Percentiles rank a stretch among this genome's conserved stretches.
phyloP scores from a whole-genome alignment of 2,797 vertebrate species.

The Galago senegalensis region DNA sequence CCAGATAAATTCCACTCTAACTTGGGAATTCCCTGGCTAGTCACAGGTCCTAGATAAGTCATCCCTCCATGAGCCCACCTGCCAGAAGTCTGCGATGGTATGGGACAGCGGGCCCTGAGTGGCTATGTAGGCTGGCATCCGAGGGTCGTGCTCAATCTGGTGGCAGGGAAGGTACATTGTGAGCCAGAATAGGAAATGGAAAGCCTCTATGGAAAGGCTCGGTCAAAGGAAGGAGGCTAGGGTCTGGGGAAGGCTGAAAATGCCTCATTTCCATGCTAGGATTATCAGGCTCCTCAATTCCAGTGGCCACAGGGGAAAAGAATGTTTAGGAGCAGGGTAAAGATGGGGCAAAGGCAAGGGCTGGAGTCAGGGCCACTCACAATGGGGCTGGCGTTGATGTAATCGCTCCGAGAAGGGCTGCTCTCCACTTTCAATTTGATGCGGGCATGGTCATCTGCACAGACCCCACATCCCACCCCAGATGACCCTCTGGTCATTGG shows the following conservation, averaged over 20 bases:
- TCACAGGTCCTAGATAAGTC: background rate
- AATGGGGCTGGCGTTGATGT: slow-evolving; percentile 97
- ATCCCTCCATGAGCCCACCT: slow-evolving; percentile 90
- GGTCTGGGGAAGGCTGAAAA: background rate
- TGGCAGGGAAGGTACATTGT: background rate
- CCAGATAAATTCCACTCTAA: background rate
- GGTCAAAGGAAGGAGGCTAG: background rate
- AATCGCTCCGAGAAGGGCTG: slow-evolving; percentile 95
- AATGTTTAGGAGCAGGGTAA: background rate
- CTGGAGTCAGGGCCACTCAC: slow-evolving; percentile 90
- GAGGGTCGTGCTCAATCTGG: slow-evolving; percentile 98
- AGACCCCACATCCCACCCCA: slow-evolving; percentile 44
- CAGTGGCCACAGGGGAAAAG: background rate
- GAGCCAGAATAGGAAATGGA: background rate
- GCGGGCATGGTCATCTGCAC: slow-evolving; percentile 95
- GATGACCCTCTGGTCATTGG: background rate
- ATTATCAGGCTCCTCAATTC: background rate
- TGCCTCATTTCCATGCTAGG: background rate
- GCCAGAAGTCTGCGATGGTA: slow-evolving; percentile 99
- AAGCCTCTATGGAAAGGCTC: background rate
- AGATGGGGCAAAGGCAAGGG: fast-evolving
- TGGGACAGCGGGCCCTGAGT: slow-evolving; percentile 97
- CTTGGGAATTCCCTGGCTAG: too few species aligned
- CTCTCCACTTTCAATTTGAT: slow-evolving; percentile 96
- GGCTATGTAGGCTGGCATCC: slow-evolving; percentile 97